Percentiles rank a stretch among this genome's conserved stretches.
phyloP scores from a whole-genome alignment of 2,113 vertebrate species.

The Tachysurus fulvidraco region DNA sequence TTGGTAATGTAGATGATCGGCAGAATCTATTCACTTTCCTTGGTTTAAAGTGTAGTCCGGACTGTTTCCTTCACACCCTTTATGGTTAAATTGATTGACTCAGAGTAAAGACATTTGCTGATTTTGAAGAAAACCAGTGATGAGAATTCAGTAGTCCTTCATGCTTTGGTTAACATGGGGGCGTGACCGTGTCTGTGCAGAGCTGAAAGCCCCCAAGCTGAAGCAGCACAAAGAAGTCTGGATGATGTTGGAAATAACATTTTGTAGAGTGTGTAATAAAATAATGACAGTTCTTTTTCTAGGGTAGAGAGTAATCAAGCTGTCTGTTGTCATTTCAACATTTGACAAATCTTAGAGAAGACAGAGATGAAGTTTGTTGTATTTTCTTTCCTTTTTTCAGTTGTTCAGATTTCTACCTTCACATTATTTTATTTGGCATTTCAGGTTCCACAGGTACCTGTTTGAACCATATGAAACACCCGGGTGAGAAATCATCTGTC shows the following conservation, averaged over 20 bases:
- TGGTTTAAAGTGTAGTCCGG: background rate
- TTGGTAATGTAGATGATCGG: background rate
- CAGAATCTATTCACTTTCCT: background rate
- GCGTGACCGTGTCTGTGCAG: background rate
- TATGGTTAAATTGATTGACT: background rate
- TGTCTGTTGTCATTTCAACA: conserved; percentile 8
- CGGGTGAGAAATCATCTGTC: background rate
- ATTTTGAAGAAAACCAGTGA: background rate
- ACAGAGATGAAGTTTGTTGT: background rate
- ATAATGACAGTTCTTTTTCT: background rate
- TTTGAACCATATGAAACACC: background rate
- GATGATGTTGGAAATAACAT: background rate
- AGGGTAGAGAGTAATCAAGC: background rate
- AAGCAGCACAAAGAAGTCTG: background rate
- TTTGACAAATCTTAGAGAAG: background rate
- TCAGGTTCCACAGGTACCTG: background rate
- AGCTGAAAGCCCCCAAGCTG: background rate
- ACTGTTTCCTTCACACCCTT: background rate
- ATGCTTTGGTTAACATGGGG: conserved; percentile 1
- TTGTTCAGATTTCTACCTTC: background rate
- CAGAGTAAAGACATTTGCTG: background rate
- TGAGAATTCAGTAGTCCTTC: background rate
- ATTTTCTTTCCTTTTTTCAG: background rate
- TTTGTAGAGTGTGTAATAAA: background rate
- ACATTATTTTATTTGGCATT: background rate